Evolutionary conservation across 2,113 vertebrate species (phyloP).

Genomic region (Passer domesticus): DNA sequence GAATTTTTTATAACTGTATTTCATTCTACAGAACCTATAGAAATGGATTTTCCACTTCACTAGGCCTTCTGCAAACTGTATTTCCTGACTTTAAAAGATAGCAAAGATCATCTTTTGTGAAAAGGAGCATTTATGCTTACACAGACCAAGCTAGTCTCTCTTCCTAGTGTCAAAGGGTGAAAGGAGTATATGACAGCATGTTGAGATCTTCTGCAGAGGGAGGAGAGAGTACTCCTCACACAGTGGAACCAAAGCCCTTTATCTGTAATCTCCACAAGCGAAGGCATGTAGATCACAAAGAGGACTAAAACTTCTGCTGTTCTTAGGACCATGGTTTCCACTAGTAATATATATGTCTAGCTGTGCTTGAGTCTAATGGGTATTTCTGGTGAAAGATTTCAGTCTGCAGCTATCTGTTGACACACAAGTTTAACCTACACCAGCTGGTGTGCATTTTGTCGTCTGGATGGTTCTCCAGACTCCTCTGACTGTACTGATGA

Average conservation of each 20-base stretch:
- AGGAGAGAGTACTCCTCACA: background rate
- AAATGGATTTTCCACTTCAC: constrained; percentile 35
- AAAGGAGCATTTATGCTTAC: background rate
- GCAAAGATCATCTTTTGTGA: background rate
- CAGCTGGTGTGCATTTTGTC: background rate
- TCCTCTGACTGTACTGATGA: background rate
- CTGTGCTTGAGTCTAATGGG: background rate
- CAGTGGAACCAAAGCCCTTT: background rate
- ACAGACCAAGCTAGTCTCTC: background rate
- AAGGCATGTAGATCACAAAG: background rate
- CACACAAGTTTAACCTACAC: background rate
- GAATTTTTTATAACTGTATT: background rate
- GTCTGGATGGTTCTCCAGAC: background rate
- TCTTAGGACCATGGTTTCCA: background rate
- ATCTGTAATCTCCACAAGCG: background rate
- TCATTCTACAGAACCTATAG: background rate
- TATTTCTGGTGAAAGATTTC: background rate
- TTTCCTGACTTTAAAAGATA: background rate
- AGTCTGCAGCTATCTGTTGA: background rate
- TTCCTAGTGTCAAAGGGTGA: background rate
- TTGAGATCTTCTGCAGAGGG: background rate
- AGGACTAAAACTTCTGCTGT: background rate
- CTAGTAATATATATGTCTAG: background rate
- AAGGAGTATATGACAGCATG: background rate
- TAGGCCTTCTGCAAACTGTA: background rate